Base-by-base conservation (phyloP, 2,113 vertebrate species). In the Edolisoma coerulescens region DNA sequence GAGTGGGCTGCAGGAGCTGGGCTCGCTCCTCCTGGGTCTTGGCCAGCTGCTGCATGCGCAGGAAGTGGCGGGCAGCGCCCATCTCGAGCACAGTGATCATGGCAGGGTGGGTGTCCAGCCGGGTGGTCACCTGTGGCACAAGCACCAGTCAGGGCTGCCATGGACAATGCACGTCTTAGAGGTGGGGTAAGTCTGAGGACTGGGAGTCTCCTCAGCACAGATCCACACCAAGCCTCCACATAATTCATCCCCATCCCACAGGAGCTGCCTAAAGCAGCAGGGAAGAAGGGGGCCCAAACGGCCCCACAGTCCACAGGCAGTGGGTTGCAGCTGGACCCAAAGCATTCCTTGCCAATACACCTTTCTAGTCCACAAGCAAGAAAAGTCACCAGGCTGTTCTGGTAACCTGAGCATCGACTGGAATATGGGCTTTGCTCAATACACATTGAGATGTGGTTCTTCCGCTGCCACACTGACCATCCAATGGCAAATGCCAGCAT, bases 21-120 rank as follows among this genome's bases (percentile, higher is more conserved):
- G 99, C 99, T 7, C 99, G 98, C 88, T 99, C 99, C 96, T 99
- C 99, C 4, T 98, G 96, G 35, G 97, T 99, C 95, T 98, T 98
- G 68, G 99, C 99, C 91, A 99, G 96, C 97, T 99, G 99, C 97
- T 99, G 99, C 91, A 99, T 99, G 94, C 99, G 99, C 59, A 99
- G 98, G 92, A 99, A 99, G 97, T 99, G 99, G 17, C 99, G 98
- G 7, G 99, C 99, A 0, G 99, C 99, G 2, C 99, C 99, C 99
- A 99, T 99, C 97, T 99, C 99, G 16, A 99, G 98, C 96, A 99
- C 99, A 0, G 99, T 99, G 97, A 99, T 98, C 99, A 99, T 99
- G 70, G 99, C 99, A 0, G 99, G 99, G 97, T 99, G 99, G 2
- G 98, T 99, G 97, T 99, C 99, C 95, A 99, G 97, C 9, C 99